These are phyloP conservation scores for Colossoma macropomum DNA, from an alignment of 2,113 vertebrate genomes.

Conservation along the genomic window DNA sequence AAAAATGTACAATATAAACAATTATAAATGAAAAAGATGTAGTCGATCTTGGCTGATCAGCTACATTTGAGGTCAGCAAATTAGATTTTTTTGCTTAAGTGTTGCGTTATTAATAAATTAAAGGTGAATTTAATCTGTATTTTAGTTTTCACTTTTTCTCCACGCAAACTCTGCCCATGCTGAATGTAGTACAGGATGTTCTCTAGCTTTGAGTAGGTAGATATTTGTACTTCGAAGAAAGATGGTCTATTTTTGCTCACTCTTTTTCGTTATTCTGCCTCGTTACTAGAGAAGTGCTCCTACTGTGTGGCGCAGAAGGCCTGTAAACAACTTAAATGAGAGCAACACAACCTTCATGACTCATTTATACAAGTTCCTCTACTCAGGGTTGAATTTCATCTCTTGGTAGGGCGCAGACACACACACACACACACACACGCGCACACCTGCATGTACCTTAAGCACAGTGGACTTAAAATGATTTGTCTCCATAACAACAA, in stretches of 20 bases:
- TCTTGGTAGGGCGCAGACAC: background rate
- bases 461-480: conserved; percentile 11
- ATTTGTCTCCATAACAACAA: conserved; percentile 44
- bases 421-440: background rate
- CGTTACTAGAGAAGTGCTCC: background rate
- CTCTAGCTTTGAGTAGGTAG: background rate
- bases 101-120: too few species aligned
- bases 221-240: background rate
- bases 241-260: background rate
- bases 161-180: background rate
- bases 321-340: background rate
- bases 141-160: too few species aligned
- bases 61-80: too few species aligned
- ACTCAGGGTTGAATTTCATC: conserved; percentile 31
- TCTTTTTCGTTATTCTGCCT: background rate
- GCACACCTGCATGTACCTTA: background rate
- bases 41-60: too few species aligned
- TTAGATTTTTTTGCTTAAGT: too few species aligned
- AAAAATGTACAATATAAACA: too few species aligned
- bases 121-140: too few species aligned
- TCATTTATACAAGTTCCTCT: conserved; percentile 26
- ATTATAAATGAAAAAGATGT: too few species aligned
- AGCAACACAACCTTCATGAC: conserved; percentile 40
- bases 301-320: background rate
- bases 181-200: background rate